phyloP scores from a whole-genome alignment of 2,888 invertebrate genomes.

The Microchrysa polita region DNA sequence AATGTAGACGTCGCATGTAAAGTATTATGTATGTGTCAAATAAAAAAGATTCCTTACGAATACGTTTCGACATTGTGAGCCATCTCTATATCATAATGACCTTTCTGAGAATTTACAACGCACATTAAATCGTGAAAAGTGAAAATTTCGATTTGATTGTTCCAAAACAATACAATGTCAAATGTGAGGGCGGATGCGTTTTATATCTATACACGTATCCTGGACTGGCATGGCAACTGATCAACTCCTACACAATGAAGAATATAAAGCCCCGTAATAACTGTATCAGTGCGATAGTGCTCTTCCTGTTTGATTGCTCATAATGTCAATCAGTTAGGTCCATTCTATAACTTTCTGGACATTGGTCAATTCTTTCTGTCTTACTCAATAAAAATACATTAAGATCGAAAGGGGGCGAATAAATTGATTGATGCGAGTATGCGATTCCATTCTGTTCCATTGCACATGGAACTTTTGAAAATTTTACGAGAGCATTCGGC shows the following conservation, averaged over 20 bases:
- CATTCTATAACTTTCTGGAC: conserved; percentile 19
- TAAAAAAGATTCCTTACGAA: too few relatives aligned
- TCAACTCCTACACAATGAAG: conserved; percentile 11
- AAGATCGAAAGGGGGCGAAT: conserved; percentile 42
- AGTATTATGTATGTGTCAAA: too few relatives aligned
- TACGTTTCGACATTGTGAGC: too few relatives aligned
- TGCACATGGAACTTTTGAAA: conserved; percentile 1
- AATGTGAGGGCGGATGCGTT: conserved; percentile 40
- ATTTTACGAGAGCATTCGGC: conserved; percentile 22
- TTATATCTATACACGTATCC: neutral
- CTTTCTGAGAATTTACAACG: conserved; percentile 34
- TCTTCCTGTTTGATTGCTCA: conserved; percentile 35
- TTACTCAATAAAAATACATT: conserved; percentile 25
- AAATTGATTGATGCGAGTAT: conserved; percentile 40
- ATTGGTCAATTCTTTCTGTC: conserved; percentile 36
- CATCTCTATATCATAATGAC: neutral
- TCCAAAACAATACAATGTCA: conserved; percentile 14
- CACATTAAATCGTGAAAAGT: conserved; percentile 11
- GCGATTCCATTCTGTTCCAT: conserved; percentile 9
- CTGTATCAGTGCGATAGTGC: neutral
- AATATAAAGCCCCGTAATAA: conserved; percentile 28
- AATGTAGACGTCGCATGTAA: too few relatives aligned
- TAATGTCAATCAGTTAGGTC: conserved; percentile 26
- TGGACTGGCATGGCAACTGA: neutral
- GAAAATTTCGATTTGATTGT: conserved; percentile 36